Evolutionary conservation across 1,140 invertebrate genomes (phyloP).

Genomic region (Drosophila bifasciata): DNA sequence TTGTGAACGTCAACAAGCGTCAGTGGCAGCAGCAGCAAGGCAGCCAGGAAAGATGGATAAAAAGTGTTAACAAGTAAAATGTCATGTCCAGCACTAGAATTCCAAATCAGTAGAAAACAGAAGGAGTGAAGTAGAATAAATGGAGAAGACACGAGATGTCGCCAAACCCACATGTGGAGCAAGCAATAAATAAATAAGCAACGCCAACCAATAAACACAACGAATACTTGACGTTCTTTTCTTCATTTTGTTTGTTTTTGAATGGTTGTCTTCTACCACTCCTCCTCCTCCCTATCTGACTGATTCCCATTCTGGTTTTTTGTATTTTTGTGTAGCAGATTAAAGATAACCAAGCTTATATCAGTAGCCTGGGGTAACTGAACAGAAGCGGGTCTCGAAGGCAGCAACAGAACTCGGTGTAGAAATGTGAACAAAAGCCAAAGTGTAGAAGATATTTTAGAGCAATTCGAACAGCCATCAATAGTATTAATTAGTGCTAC

Average conservation of each 20-base stretch:
- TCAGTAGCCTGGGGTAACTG: conserved; percentile 54
- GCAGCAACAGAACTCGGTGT: conserved; percentile 22
- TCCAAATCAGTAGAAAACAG: conserved; percentile 13
- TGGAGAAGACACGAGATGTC: conserved; percentile 57
- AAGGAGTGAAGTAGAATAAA: conserved; percentile 15
- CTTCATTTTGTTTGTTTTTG: conserved; percentile 51
- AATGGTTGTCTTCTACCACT: neutral
- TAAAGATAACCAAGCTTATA: conserved; percentile 43
- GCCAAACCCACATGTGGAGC: conserved; percentile 57
- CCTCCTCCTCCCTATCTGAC: neutral
- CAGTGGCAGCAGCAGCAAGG: conserved; percentile 10
- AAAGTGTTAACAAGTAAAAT: conserved; percentile 76
- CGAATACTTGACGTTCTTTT: conserved; percentile 40
- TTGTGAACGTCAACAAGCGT: conserved; percentile 56
- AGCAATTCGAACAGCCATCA: neutral
- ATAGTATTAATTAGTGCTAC: conserved; percentile 53
- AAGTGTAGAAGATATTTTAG: conserved; percentile 17
- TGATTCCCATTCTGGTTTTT: conserved; percentile 25
- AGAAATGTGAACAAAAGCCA: conserved; percentile 8
- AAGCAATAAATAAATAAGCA: conserved; percentile 79
- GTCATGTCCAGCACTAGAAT: conserved; percentile 59
- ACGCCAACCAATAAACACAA: conserved; percentile 38
- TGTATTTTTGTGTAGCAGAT: conserved; percentile 63
- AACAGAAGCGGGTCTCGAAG: conserved; percentile 33
- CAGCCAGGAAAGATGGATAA: conserved; percentile 36